Base-by-base conservation (phyloP, 2,113 vertebrate species). In the Aptenodytes patagonicus region DNA sequence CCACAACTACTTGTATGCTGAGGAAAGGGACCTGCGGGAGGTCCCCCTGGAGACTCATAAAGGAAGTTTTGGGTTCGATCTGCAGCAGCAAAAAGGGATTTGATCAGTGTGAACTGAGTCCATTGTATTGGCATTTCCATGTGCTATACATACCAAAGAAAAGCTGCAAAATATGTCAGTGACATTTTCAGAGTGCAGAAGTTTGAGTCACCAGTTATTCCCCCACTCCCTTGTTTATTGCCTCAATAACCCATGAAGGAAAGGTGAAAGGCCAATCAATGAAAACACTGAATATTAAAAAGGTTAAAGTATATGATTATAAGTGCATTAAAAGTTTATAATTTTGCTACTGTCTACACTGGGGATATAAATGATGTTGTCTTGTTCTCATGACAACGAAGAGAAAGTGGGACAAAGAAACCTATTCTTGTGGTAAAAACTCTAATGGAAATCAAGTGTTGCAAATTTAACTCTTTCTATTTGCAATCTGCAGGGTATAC, bases 241-340 rank as follows among this genome's bases (percentile, higher is more conserved):
- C 89, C 86, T 79, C 57, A 69, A 65, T 75, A 91, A 89, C 47
- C 64, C 54, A 52, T 1, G 9, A 79, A 84, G 49, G 34, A 82
- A 94, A 89, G 94, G 90, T 94, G 83, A 92, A 96, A 95, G 80
- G 69, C 42, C 72, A 95, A 83, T 77, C 70, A 95, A 54, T 62
- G 52, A 84, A 92, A 95, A 87, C 32, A 84, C 19, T 36, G 73
- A 91, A 91, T 93, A 96, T 85, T 96, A 72, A 95, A 95, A 95
- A 96, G 47, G 66, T 91, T 95, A 75, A 93, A 95, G 44, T 38
- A 68, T 80, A 54, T 20, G 47, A 72, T 89, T 69, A 13, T 38
- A 80, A 89, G 69, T 81, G 68, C 68, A 83, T 89, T 71, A 61
- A 68, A 92, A 87, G 77, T 95, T 85, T 78, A 64, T 46, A 40